Evolutionary conservation across 2,888 invertebrate genomes (phyloP).

Genomic region (Pristionchus mayeri): DNA sequence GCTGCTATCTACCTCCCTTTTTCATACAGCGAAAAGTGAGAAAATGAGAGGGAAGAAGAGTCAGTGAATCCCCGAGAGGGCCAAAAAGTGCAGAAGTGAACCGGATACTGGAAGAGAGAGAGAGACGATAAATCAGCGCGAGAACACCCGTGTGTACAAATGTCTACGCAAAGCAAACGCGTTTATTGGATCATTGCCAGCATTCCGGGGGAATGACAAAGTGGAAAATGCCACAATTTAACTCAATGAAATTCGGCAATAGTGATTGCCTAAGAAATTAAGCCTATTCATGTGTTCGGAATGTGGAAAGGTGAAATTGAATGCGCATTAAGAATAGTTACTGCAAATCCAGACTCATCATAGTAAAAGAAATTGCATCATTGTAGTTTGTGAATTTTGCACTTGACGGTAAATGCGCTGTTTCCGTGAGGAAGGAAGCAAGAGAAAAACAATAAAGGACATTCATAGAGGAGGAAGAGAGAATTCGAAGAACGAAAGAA

Average conservation of each 20-base stretch:
- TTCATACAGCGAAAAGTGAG: slow-evolving; percentile 32
- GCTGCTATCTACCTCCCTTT: too few relatives aligned
- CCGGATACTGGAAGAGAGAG: slow-evolving; percentile 13
- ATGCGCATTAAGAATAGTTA: too few relatives aligned
- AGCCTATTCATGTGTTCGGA: too few relatives aligned
- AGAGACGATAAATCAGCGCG: neutral
- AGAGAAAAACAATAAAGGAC: neutral
- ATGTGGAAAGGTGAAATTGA: too few relatives aligned
- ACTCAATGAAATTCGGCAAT: too few relatives aligned
- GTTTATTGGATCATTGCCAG: neutral
- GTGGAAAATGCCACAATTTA: too few relatives aligned
- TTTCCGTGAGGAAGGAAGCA: neutral
- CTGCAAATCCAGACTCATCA: too few relatives aligned
- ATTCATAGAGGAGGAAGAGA: neutral
- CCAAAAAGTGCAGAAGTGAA: slow-evolving; percentile 43
- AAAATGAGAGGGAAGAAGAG: neutral
- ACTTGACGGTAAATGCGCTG: neutral
- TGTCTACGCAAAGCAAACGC: neutral
- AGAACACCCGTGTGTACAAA: slow-evolving; percentile 28
- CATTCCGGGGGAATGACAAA: too few relatives aligned
- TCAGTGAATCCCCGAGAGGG: slow-evolving; percentile 17
- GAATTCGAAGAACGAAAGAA: too few relatives aligned
- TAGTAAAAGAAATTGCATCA: too few relatives aligned
- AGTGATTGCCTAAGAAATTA: too few relatives aligned
- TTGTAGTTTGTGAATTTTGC: too few relatives aligned